Base-by-base conservation (phyloP, 64 coral and sea anemone species). In the Hydrozoanthus tunicans region DNA sequence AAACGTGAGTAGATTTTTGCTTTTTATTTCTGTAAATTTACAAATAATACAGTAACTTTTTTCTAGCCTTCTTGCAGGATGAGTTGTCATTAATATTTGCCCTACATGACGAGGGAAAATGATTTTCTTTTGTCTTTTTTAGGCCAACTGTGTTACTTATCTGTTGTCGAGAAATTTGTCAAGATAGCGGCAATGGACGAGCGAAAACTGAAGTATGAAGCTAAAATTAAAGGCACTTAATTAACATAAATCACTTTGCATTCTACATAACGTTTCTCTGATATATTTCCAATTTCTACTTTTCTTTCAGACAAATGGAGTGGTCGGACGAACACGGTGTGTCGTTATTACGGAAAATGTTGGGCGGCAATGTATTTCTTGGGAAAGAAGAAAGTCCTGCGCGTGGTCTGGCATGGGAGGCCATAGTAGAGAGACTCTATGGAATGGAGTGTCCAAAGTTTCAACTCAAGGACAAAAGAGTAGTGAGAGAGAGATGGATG, bases 381-480 rank as follows among this genome's bases (percentile, higher is more conserved):
- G 63, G 67, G 62, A 85, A 85, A 10, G 53, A 85, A 14, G 63
- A 62, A 7, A 85, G 26, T 56, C 82, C 62, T 66, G 82, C 59
- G 15, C 82, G 82, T 70, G 64, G 82, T 85, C 82, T 69, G 82
- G 82, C 62, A 85, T 85, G 62, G 64, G 82, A 85, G 62, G 26
- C 23, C 26, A 85, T 70, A 70, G 82, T 85, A 70, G 64, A 85
- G 82, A 26, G 6, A 68, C 82, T 85, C 60, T 69, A 85, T 85
- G 26, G 26, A 85, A 85, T 85, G 27, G 23, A 85, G 11, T 43
- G 0, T 70, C 82, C 82, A 85, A 53, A 85, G 25, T 85, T 85
- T 85, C 63, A 85, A 70, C 25, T 85, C 26, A 85, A 67, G 17
- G 82, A 85, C 82, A 85, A 68, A 85, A 85, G 82, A 85, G 62